Base-by-base conservation (phyloP, 1,140 invertebrate species). In the Mactra quadrangularis region DNA sequence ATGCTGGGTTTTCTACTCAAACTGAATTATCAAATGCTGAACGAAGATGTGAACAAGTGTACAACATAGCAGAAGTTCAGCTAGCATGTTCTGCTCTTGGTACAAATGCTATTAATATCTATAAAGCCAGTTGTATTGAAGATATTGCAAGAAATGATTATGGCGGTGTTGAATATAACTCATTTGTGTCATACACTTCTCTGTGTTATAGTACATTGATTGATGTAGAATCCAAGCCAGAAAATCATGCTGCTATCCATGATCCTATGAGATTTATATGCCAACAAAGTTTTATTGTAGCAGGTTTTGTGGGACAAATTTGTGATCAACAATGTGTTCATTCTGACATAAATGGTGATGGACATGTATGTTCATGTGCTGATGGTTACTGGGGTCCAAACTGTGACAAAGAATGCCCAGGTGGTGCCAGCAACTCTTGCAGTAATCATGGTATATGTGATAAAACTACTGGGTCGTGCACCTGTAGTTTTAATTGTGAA, bases 311-410 rank as follows among this genome's bases (percentile, higher is more conserved):
- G 38, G 77, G 77, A 15, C 13, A 55, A 60, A 68, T 45, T n/a
- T 81, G 77, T 71, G 55, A 60, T 29, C 68, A 59, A 47, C 19
- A 33, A 1, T 81, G 77, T 71, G 41, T 71, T 15, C n/a, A 71
- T 33, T 53, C 77, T 35, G 77, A 81, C 15, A 19, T 15, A 29
- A 29, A 27, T 27, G 41, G 64, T 38, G 66, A 50, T 33, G 68
- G 53, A 50, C 13, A 45, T 78, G 71, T 35, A 7, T 74, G 55
- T 45, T 25, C n/a, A 38, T 89, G 87, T 81, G 41, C 72, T 27
- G 27, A 72, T 35, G 87, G 87, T 29, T 89, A 85, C 78, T 89
- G 86, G 86, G 85, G 85, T 25, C n/a, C 35, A n/a, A 55, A 41
- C 13, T 89, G 87, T 68, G 57, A 60, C 19, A n/a, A 66, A 38